Evolutionary conservation across 2,113 vertebrate genomes (phyloP).

Genomic region (Gymnocephalus cernua): DNA sequence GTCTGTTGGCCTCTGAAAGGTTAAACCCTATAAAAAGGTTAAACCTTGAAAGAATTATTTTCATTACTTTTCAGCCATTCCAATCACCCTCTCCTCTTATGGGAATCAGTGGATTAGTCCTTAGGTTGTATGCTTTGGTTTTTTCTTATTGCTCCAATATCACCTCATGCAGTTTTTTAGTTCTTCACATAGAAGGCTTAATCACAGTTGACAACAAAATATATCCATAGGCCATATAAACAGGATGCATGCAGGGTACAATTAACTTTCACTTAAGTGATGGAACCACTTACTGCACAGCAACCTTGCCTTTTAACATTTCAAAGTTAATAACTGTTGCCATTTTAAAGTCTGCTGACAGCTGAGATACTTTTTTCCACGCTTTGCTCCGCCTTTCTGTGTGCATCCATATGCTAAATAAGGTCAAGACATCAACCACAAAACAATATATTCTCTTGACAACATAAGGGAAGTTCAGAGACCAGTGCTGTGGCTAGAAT

Average conservation of each 20-base stretch:
- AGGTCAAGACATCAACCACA: conserved; percentile 63
- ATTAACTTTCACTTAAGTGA: conserved; percentile 68
- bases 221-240: conserved; percentile 18
- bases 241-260: conserved; percentile 47
- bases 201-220: conserved; percentile 29
- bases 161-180: conserved; percentile 38
- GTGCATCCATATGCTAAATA: conserved; percentile 47
- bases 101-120: conserved; percentile 66
- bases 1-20: conserved; percentile 79
- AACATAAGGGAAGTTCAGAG: conserved; percentile 54
- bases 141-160: conserved; percentile 49
- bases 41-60: conserved; percentile 75
- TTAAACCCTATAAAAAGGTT: conserved; percentile 77
- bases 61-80: conserved; percentile 73
- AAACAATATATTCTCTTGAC: conserved; percentile 64
- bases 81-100: conserved; percentile 60
- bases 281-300: conserved; percentile 60
- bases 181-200: conserved; percentile 20
- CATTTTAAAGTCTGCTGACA: conserved; percentile 55
- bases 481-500: conserved; percentile 44
- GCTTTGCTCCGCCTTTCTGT: conserved; percentile 17
- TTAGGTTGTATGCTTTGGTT: conserved; percentile 27
- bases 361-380: conserved; percentile 38
- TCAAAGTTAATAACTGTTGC: conserved; percentile 66
- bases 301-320: conserved; percentile 69